These are phyloP conservation scores for Stylophora pistillata DNA, from an alignment of 64 coral and sea anemone genomes.

Conservation along the genomic window DNA sequence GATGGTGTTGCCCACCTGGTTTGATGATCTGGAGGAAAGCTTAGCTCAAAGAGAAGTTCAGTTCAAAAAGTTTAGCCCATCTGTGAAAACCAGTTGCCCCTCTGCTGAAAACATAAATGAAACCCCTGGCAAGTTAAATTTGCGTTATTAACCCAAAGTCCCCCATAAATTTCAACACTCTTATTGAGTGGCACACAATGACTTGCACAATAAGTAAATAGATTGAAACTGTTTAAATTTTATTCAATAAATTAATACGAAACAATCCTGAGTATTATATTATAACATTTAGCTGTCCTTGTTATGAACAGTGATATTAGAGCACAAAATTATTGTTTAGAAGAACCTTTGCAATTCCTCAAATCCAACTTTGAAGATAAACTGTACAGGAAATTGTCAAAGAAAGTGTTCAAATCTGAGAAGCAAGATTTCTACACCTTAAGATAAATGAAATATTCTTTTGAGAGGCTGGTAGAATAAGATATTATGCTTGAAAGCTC, in stretches of 20 bases:
- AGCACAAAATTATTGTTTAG: background rate
- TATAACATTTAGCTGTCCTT: slow-evolving; percentile 27
- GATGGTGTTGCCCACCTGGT: no score
- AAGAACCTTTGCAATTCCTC: slow-evolving; percentile 21
- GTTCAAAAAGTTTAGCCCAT: no score
- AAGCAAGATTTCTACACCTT: background rate
- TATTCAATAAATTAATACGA: slow-evolving; percentile 52
- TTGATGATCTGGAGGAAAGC: no score
- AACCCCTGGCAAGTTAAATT: no score
- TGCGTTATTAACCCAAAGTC: no score
- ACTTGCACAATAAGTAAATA: background rate
- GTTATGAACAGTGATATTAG: background rate
- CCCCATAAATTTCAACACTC: no score
- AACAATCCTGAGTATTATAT: background rate
- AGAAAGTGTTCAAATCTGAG: background rate
- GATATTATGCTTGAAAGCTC: no score
- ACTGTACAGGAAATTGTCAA: background rate
- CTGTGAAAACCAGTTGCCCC: no score
- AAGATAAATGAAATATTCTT: background rate
- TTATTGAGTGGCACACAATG: background rate
- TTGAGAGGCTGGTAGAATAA: no score
- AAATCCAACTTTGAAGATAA: background rate
- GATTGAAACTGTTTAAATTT: slow-evolving; percentile 33
- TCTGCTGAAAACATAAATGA: no score
- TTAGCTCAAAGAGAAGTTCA: no score